These are phyloP conservation scores for Rhipidura dahli DNA, from an alignment of 2,113 vertebrate species.

Conservation along the genomic window DNA sequence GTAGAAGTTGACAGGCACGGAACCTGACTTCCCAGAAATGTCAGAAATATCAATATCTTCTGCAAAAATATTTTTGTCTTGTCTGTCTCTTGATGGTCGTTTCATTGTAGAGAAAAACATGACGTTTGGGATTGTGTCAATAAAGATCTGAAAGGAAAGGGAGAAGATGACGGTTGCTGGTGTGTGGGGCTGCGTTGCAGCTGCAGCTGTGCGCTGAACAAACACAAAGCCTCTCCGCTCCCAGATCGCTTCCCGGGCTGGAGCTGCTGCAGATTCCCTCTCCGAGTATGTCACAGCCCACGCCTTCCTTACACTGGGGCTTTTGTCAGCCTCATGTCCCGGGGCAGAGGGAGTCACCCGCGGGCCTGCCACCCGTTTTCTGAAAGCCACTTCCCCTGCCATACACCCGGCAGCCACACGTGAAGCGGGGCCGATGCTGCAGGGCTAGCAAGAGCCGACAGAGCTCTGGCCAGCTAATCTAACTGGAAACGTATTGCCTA, in stretches of 20 bases:
- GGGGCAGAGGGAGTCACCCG: neutral
- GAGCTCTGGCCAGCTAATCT: neutral
- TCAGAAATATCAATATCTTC: conserved; percentile 96
- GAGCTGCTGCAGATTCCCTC: neutral
- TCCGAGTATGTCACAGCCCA: neutral
- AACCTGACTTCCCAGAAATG: conserved; percentile 90
- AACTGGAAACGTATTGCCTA: neutral
- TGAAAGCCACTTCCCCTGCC: neutral
- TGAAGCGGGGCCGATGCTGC: accelerated
- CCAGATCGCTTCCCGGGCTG: neutral
- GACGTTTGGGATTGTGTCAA: conserved; percentile 94
- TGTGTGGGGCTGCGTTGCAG: neutral
- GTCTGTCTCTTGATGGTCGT: conserved; percentile 87
- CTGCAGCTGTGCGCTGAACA: neutral
- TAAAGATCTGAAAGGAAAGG: conserved; percentile 85
- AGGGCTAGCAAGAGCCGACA: neutral
- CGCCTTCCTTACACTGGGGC: neutral
- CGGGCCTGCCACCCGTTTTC: neutral
- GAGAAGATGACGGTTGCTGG: neutral
- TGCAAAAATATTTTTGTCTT: conserved; percentile 81
- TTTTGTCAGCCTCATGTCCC: neutral
- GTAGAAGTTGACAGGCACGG: conserved; percentile 84
- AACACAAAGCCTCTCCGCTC: neutral
- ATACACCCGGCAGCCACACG: accelerated
- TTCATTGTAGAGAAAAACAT: conserved; percentile 99